Evolutionary conservation across 2,113 vertebrate genomes (phyloP), one percentile per base, ranked within the genome.

Genomic region (rat (Rattus norvegicus)): DNA sequence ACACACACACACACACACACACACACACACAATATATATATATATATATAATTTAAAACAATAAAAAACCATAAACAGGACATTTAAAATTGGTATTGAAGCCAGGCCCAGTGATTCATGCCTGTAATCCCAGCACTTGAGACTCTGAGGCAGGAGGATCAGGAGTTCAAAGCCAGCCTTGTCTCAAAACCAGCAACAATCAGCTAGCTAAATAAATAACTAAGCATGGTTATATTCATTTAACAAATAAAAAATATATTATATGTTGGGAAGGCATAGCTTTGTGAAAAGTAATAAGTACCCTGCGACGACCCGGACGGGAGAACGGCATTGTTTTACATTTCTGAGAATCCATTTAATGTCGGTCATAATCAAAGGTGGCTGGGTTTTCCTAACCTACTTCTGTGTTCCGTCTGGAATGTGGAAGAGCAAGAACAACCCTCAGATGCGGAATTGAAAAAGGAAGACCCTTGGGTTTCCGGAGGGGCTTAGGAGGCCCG

Each of bases 181-280:
- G 67, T 14, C 20, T 54, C 47, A 24, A 63, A 63, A 69, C 36
- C 85, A 87, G 47, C 61, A 69, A 47, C 43, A n/a, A n/a, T 20
- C 49, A 88, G 22, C 52, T 73, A 59, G 14, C 36, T 73, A 73
- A 73, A 88, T 73, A 73, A 88, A 73, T 59, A 73, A 86, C 26
- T 79, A 88, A 26, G 0, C 54, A 52, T 69, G 92, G 47, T 54
- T 56, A 54, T 13, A 93, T 61, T 75, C 26, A 20, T n/a, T 93
- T 75, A 54, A 89, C 91, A 96, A 89, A 93, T 93, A 93, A 96
- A 47, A 76, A 96, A 90, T 1, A 10, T 88, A 93, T 90, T 52
- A 39, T 65, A 65, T 65, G 67, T 84, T 93, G 90, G 67, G 26
- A 67, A 87, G 85, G 72, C 39, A 75, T 20, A 36, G 75, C 91